Base-by-base conservation (phyloP, 2,888 invertebrate genomes). In the Amblyjoppa proteus region DNA sequence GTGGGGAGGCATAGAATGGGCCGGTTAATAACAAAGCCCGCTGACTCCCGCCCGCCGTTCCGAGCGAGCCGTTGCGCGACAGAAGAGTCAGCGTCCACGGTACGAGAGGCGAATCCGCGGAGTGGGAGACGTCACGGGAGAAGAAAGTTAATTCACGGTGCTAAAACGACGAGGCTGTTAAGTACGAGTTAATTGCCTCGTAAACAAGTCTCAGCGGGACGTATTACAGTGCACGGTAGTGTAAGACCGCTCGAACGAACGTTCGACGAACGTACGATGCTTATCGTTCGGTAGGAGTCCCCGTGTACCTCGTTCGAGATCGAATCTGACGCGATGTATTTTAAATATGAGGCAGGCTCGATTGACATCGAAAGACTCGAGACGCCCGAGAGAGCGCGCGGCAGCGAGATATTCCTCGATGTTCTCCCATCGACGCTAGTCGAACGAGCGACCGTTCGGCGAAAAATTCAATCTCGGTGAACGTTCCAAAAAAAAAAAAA, bases 111-210 rank as follows among this genome's bases (percentile, higher is more conserved):
- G 31, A 25, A 76, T 66, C 45, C 2, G 66, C 28, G 28, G 45
- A 1, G 31, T 53, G 49, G 5, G 31, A 61, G 31, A n/a, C 51
- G 68, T 34, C 20, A 5, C 3, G 75, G 31, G 51, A 58, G 74
- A 79, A 58, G 74, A 81, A 75, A 81, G 68, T 81, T 81, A 81
- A 81, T 83, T 82, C 76, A 74, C 76, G 77, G 66, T 66, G 79
- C 45, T 76, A 64, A 34, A 87, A 81, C 81, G 16, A 68, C 38
- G 68, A 61, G 71, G 41, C 28, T 56, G 69, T 84, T 84, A 82
- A 87, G 61, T 73, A 79, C 70, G 78, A 71, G 87, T 85, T 87
- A 82, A 87, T 87, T 87, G 85, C 56, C 71, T 81, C 85, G 71
- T 88, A 86, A 86, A 86, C 79, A 81, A 83, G 78, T 71, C 38